phyloP scores from a whole-genome alignment of 2,888 invertebrate species.

The Aromia moschata region DNA sequence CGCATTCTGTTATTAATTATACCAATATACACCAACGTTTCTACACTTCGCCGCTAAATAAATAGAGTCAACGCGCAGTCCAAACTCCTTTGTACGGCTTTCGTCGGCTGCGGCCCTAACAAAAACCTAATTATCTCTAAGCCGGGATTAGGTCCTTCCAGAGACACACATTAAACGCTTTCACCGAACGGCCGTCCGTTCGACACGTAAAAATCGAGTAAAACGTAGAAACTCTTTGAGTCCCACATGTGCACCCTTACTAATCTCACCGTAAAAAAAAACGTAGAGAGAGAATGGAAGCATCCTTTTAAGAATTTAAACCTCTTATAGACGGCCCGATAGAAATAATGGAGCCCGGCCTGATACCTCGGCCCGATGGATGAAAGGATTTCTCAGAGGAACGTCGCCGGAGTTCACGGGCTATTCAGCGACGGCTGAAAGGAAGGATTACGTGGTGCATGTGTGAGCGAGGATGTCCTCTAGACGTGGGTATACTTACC shows the following conservation, averaged over 20 bases:
- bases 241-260: constrained; percentile 6
- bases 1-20: no score
- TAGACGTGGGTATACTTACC: no score
- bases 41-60: no score
- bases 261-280: constrained; percentile 20
- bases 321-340: constrained; percentile 24
- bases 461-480: constrained; percentile 10
- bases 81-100: no score
- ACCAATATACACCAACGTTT: no score
- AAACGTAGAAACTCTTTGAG: constrained; percentile 14
- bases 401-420: constrained; percentile 10
- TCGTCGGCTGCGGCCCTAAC: no score
- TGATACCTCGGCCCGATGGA: constrained; percentile 24
- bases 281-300: constrained; percentile 8
- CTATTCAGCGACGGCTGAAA: constrained; percentile 8
- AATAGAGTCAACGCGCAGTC: no score
- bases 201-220: constrained; percentile 2
- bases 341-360: constrained; percentile 24
- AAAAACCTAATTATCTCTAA: not conserved
- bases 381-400: constrained; percentile 21
- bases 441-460: constrained; percentile 21
- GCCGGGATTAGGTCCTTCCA: not conserved
- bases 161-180: not conserved
- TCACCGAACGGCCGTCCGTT: not conserved
- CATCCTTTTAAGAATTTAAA: constrained; percentile 28